These are phyloP conservation scores for Endomychus coccineus DNA, from an alignment of 2,888 invertebrate genomes.

Conservation along the genomic window DNA sequence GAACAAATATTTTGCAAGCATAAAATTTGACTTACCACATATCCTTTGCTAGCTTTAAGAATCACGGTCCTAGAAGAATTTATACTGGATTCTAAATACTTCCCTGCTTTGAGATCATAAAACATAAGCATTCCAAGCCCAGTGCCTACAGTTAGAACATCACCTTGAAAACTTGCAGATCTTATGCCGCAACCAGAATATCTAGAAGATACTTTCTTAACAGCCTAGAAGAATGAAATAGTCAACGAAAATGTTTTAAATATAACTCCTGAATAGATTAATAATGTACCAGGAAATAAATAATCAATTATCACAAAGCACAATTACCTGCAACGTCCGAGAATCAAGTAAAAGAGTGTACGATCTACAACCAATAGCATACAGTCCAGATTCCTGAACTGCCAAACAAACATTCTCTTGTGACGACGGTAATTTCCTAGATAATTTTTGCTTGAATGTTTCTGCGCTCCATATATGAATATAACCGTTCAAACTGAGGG, in stretches of 20 bases:
- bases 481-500: conserved; percentile 85
- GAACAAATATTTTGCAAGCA: neutral
- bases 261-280: neutral
- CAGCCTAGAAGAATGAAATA: conserved; percentile 44
- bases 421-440: conserved; percentile 77
- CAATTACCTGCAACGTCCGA: conserved; percentile 66
- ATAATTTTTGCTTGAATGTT: conserved; percentile 80
- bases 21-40: conserved; percentile 59
- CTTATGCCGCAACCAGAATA: conserved; percentile 89
- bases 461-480: conserved; percentile 92
- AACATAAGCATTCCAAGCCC: conserved; percentile 88
- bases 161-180: conserved; percentile 83
- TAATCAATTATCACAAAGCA: neutral
- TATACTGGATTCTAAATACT: conserved; percentile 85
- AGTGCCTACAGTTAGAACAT: conserved; percentile 88
- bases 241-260: neutral
- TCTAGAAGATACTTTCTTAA: conserved; percentile 74
- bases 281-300: neutral
- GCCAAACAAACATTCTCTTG: conserved; percentile 92
- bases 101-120: conserved; percentile 85
- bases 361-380: conserved; percentile 91
- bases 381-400: conserved; percentile 76
- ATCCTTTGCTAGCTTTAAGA: conserved; percentile 80
- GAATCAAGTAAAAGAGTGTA: conserved; percentile 87
- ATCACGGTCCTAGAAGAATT: conserved; percentile 83